Conservation (phyloP, 2,797 vertebrate genomes). For the Fundulus diaphanus region DNA sequence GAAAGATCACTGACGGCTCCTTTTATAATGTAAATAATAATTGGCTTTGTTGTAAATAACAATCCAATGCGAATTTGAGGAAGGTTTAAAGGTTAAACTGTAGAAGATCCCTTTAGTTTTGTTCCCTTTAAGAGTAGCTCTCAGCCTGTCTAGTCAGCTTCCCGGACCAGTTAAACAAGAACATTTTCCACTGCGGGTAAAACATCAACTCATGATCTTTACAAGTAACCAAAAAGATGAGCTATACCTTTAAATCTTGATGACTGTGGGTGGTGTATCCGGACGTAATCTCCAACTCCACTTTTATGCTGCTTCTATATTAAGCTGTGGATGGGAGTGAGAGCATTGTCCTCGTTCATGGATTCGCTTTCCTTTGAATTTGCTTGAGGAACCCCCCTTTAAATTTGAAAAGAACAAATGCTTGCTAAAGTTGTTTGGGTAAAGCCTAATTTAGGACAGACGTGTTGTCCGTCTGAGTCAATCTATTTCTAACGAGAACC, state of each 20-base stretch:
- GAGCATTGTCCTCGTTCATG: conserved; percentile 58
- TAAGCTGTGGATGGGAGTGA: conserved; percentile 37
- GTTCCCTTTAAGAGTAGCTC: too few species aligned
- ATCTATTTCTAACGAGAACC: conserved; percentile 54
- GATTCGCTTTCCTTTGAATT: conserved; percentile 57
- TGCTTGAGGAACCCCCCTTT: conserved; percentile 57
- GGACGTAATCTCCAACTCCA: conserved; percentile 4
- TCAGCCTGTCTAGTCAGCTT: too few species aligned
- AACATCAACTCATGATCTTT: background rate
- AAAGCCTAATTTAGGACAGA: conserved; percentile 36
- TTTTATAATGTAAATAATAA: background rate
- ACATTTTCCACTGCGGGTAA: background rate
- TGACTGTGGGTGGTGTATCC: background rate
- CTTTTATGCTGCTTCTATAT: conserved; percentile 33
- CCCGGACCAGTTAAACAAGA: too few species aligned
- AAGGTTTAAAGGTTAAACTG: too few species aligned
- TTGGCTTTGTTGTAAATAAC: too few species aligned
- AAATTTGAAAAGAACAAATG: conserved; percentile 60
- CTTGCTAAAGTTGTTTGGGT: conserved; percentile 57
- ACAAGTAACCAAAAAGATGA: background rate
- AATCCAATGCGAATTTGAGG: too few species aligned
- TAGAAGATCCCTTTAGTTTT: too few species aligned
- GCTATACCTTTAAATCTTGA: background rate
- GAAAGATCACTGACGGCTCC: too few species aligned
- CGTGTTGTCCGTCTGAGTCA: conserved; percentile 50